A percentile compares a stretch with the other conserved stretches of the same genome.
These are phyloP conservation scores for Leucopsar rothschildi DNA, from an alignment of 2,113 vertebrate species.

Conservation along the genomic window DNA sequence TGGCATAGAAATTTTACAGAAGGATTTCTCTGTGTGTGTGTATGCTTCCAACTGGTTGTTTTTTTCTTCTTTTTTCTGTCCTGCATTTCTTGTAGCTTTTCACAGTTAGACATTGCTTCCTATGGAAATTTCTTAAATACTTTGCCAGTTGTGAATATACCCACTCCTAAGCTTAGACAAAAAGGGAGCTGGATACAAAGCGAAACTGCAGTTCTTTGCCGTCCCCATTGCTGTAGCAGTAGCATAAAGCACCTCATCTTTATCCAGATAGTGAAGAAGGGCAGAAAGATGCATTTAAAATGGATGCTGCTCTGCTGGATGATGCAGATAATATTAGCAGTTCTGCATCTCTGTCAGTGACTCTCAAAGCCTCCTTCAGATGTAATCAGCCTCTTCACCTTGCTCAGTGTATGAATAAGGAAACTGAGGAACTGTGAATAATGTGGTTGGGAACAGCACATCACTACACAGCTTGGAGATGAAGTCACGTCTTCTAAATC, in stretches of 20 bases:
- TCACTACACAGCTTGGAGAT: background rate
- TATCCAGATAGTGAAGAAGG: background rate
- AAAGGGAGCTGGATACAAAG: background rate
- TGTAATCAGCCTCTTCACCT: background rate
- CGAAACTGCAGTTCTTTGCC: background rate
- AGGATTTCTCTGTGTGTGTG: background rate
- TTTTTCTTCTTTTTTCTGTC: background rate
- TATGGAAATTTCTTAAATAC: background rate
- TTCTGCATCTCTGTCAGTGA: background rate
- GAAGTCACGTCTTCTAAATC: background rate
- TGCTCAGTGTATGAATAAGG: background rate
- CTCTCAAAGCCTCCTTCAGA: background rate
- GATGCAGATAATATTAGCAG: background rate
- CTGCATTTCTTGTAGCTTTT: background rate
- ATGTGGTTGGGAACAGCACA: background rate
- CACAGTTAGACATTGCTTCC: background rate
- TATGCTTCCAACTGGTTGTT: background rate
- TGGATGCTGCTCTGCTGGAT: background rate
- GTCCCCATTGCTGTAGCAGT: background rate
- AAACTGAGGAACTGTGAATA: background rate
- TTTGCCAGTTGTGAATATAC: background rate
- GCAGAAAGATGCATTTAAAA: background rate
- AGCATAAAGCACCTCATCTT: background rate
- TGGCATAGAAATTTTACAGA: background rate
- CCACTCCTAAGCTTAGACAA: background rate